A percentile compares a stretch with the other conserved stretches of the same genome.
These are phyloP conservation scores for Momotus momota DNA, from an alignment of 2,797 vertebrate species.

Conservation along the genomic window DNA sequence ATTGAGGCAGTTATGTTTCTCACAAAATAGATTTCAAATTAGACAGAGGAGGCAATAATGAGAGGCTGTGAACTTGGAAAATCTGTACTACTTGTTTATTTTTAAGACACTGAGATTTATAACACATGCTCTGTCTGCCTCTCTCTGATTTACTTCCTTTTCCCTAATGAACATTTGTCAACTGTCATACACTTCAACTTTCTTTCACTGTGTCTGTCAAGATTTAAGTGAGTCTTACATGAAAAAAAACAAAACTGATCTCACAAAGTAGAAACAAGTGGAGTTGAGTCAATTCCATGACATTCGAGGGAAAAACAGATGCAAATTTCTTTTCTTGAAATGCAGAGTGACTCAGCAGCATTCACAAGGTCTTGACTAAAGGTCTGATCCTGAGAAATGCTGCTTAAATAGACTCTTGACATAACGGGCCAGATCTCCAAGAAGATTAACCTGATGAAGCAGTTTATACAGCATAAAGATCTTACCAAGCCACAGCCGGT, in stretches of 20 bases:
- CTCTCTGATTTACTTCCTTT: conserved; percentile 38
- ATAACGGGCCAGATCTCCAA: not conserved
- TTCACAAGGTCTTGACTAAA: not conserved
- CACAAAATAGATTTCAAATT: not conserved
- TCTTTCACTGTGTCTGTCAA: conserved; percentile 21
- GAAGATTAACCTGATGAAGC: not conserved
- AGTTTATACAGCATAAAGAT: not conserved
- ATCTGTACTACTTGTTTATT: not conserved
- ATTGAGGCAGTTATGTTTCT: conserved; percentile 24
- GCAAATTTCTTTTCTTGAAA: not conserved
- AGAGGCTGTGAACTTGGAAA: not conserved
- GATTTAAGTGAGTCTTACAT: not conserved
- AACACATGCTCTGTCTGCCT: not conserved
- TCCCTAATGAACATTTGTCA: conserved; percentile 42
- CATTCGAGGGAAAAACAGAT: not conserved
- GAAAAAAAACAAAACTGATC: not conserved
- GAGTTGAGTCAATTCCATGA: not conserved
- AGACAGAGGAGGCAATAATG: conserved; percentile 57
- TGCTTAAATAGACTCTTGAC: not conserved
- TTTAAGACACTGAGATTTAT: not conserved
- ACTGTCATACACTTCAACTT: not conserved
- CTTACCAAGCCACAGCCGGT: not conserved
- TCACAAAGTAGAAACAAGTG: not conserved
- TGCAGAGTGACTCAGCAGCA: not conserved
- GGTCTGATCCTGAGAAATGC: not conserved